Evolutionary conservation across 1,140 invertebrate genomes (phyloP), one percentile per base, ranked within the genome.

Genomic region (Nasonia vitripennis): DNA sequence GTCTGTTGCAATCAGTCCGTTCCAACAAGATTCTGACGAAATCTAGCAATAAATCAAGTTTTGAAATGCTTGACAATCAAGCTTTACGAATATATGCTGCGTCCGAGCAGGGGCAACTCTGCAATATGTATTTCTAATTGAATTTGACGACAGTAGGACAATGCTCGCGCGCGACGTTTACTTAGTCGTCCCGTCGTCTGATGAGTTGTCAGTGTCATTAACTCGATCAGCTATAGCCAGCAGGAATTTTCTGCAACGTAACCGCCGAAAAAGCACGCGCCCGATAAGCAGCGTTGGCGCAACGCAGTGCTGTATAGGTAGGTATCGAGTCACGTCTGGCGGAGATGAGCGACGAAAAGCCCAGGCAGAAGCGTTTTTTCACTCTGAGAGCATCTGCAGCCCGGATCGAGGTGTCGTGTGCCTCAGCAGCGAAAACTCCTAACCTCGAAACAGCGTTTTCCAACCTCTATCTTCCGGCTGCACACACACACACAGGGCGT

Each of bases 391-490:
- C 41, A 45, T 45, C 41, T 41, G 37, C 4, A 9, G 37, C 5
- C 5, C 1, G 10, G 5, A 20, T 14, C 12, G 41, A 48, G n/a
- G 68, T 71, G 41, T 20, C 23, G n/a, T 20, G 41, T 62, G 17
- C 55, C 14, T 2, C 27, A 27, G 14, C 48, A 4, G 12, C 48
- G 14, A 51, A 17, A 6, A 41, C 1, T 31, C 48, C 74, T 83
- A 83, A 83, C 82, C 82, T 83, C 20, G 17, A 83, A 83, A 51
- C 1, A 70, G 10, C 48, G 55, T 77, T 68, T 82, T 83, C 82
- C 55, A 83, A 83, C 55, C 82, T 83, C 31, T 45, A 71, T 78
- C 2, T 62, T 62, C n/a, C 6, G 17, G 55, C n/a, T 17, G 9
- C 41, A 62, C 73, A 37, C 34, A 34, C 2, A 34, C 2, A 34